Conservation (phyloP, 2,888 invertebrate species). For the Hypena proboscidalis region DNA sequence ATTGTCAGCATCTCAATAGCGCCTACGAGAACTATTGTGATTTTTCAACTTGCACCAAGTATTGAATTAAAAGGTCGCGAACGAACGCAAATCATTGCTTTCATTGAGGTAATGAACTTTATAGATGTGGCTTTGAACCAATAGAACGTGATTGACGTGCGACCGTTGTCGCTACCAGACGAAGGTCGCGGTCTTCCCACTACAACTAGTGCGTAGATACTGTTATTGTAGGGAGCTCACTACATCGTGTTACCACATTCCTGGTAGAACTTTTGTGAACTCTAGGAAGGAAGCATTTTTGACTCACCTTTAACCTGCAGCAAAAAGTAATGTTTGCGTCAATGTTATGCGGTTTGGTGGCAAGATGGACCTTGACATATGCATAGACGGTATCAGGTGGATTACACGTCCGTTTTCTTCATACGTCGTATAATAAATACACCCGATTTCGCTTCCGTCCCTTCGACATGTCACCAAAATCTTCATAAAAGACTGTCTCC, state of each 20-base stretch:
- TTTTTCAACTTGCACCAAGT: slow-evolving; percentile 34
- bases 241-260: too few relatives aligned
- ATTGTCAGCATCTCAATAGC: slow-evolving; percentile 9
- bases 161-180: slow-evolving; percentile 60
- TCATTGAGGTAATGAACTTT: slow-evolving; percentile 75
- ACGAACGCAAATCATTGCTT: slow-evolving; percentile 58
- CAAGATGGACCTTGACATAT: too few relatives aligned
- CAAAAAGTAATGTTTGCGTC: too few relatives aligned
- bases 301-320: too few relatives aligned
- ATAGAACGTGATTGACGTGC: slow-evolving; percentile 78
- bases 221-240: slow-evolving; percentile 16
- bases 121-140: slow-evolving; percentile 80
- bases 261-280: too few relatives aligned
- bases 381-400: too few relatives aligned
- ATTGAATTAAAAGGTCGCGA: slow-evolving; percentile 52
- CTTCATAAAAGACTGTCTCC: slow-evolving; percentile 47
- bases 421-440: too few relatives aligned
- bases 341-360: too few relatives aligned
- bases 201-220: slow-evolving; percentile 37
- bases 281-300: too few relatives aligned
- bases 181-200: slow-evolving; percentile 66
- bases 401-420: too few relatives aligned
- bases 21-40: slow-evolving; percentile 10
- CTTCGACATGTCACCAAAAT: slow-evolving; percentile 41
- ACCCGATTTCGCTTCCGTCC: slow-evolving; percentile 38